Percentiles rank a stretch among this genome's conserved stretches.
Evolutionary conservation across 2,113 vertebrate species (phyloP).

Genomic region (Calidris pygmaea): DNA sequence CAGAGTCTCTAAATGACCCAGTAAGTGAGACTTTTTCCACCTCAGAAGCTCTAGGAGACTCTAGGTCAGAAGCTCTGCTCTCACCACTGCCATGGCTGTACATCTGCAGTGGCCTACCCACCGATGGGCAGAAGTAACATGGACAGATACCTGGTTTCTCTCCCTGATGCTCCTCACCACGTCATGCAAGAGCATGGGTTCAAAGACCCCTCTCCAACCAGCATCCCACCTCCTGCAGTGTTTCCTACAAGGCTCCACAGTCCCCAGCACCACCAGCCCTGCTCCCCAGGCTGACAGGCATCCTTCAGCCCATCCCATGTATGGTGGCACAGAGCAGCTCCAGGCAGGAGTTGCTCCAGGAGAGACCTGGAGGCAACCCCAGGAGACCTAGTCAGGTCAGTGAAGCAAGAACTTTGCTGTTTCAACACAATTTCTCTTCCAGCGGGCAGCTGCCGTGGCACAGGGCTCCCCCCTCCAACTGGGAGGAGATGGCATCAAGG

Average conservation of each 20-base stretch:
- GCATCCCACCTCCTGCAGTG: background rate
- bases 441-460: fast-evolving
- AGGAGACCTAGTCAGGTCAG: background rate
- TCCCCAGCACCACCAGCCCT: background rate
- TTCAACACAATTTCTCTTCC: background rate
- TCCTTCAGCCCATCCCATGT: background rate
- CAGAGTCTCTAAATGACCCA: constrained; percentile 27
- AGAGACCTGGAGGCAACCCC: background rate
- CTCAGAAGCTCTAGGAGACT: background rate
- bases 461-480: background rate
- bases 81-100: fast-evolving
- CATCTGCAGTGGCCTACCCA: background rate
- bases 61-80: background rate
- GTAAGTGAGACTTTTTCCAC: constrained; percentile 15
- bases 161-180: background rate
- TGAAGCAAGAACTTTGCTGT: fast-evolving
- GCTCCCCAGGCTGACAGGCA: fast-evolving
- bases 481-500: background rate
- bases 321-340: fast-evolving
- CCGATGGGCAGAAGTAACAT: fast-evolving
- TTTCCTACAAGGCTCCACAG: background rate
- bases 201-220: background rate
- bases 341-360: background rate
- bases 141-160: fast-evolving
- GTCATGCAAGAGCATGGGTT: fast-evolving